These are phyloP conservation scores for Sebastes cheni DNA, from an alignment of 2,797 vertebrate species.

Conservation along the genomic window DNA sequence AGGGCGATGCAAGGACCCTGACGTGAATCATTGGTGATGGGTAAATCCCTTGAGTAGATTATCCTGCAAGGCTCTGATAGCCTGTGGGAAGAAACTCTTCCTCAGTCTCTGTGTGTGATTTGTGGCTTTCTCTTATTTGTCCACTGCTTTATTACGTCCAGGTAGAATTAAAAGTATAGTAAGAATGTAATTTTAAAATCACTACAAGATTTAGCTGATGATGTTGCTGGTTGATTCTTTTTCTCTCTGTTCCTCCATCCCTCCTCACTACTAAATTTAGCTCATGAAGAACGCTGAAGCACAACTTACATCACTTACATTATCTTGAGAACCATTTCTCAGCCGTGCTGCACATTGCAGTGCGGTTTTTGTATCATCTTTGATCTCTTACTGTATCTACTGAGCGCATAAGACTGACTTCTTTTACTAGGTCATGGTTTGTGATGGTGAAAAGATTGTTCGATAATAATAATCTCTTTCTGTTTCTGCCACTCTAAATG, in stretches of 20 bases:
- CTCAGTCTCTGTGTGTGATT: too few species aligned
- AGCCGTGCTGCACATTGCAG: neutral
- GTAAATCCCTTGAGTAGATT: too few species aligned
- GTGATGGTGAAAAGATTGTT: neutral
- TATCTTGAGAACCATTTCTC: neutral
- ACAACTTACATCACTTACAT: too few species aligned
- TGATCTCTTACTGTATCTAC: neutral
- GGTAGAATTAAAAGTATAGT: neutral
- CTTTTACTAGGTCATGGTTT: neutral
- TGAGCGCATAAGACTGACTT: neutral
- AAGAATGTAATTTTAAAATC: neutral
- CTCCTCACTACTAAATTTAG: too few species aligned
- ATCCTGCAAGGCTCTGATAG: too few species aligned
- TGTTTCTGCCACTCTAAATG: neutral
- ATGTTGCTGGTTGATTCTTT: too few species aligned
- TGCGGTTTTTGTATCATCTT: neutral
- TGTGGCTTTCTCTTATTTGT: accelerated
- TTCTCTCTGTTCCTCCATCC: too few species aligned
- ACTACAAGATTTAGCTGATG: too few species aligned
- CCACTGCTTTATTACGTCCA: too few species aligned
- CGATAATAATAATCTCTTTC: neutral
- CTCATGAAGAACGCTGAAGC: too few species aligned
- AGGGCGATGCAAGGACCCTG: accelerated
- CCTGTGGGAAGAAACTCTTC: too few species aligned
- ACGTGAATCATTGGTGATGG: too few species aligned